Evolutionary conservation across 2,113 vertebrate genomes (phyloP).

Genomic region (Danionella cerebrum): DNA sequence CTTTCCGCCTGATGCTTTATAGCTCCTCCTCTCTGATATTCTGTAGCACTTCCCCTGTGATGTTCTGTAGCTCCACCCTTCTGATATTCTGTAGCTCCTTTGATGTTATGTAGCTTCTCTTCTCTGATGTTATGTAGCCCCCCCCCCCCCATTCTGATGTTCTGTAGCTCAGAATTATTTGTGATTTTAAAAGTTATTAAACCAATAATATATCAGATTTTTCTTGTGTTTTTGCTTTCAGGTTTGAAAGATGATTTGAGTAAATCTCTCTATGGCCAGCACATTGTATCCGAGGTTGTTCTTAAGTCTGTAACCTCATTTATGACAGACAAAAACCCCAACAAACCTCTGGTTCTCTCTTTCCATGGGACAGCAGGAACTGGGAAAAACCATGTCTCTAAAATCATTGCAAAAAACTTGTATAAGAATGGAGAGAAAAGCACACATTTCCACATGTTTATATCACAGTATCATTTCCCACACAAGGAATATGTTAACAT

Average conservation of each 20-base stretch:
- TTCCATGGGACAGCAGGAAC: neutral
- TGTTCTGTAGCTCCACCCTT: too few relatives aligned
- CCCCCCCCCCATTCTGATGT: too few relatives aligned
- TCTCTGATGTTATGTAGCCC: too few relatives aligned
- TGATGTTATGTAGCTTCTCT: too few relatives aligned
- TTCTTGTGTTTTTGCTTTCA: neutral
- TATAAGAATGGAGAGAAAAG: neutral
- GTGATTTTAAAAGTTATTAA: too few relatives aligned
- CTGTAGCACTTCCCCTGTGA: too few relatives aligned
- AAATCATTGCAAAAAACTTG: neutral
- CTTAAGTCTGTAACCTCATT: neutral
- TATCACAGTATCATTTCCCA: neutral
- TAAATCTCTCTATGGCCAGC: neutral
- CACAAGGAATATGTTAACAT: neutral
- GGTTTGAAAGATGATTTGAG: neutral
- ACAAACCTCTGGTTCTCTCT: neutral
- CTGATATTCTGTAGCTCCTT: too few relatives aligned
- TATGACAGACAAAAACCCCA: neutral
- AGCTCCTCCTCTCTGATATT: too few relatives aligned
- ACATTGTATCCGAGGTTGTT: neutral
- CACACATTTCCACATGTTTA: neutral
- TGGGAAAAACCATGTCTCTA: neutral
- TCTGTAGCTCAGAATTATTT: too few relatives aligned
- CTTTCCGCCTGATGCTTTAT: too few relatives aligned
- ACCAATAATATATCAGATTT: too few relatives aligned